Evolutionary conservation across 1,140 invertebrate genomes (phyloP).

Genomic region (Dermatophagoides farinae): DNA sequence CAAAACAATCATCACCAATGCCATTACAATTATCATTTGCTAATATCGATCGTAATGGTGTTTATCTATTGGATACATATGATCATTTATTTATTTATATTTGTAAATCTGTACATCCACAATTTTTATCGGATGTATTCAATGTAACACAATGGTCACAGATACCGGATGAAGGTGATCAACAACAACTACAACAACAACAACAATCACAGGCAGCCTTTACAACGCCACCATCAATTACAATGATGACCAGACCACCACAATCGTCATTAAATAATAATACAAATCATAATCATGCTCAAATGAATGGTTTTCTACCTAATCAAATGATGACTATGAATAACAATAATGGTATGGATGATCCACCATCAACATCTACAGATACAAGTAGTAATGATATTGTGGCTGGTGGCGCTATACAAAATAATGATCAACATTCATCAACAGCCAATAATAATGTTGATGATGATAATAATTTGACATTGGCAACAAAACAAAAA

Average conservation of each 20-base stretch:
- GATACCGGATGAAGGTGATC: slow-evolving; percentile 33
- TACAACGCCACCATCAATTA: no score
- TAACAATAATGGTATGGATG: not conserved
- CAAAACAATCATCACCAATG: not conserved
- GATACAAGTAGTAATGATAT: no score
- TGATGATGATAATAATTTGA: not conserved
- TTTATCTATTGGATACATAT: slow-evolving; percentile 74
- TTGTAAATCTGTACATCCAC: slow-evolving; percentile 50
- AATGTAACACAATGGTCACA: slow-evolving; percentile 38
- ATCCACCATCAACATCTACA: not conserved
- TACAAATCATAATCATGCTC: no score
- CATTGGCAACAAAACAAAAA: not conserved
- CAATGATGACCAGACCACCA: no score
- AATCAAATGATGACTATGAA: not conserved
- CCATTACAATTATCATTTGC: slow-evolving; percentile 37
- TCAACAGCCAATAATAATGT: not conserved
- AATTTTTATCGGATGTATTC: slow-evolving; percentile 50
- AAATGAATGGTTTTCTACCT: not conserved
- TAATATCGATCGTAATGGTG: slow-evolving; percentile 59
- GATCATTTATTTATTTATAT: slow-evolving; percentile 66
- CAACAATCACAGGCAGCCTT: no score
- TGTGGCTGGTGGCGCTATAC: no score
- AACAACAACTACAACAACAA: not conserved
- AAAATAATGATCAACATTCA: no score
- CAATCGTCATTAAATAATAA: no score